Evolutionary conservation across 2,888 invertebrate species (phyloP).

Genomic region (Pardosa pseudoannulata): DNA sequence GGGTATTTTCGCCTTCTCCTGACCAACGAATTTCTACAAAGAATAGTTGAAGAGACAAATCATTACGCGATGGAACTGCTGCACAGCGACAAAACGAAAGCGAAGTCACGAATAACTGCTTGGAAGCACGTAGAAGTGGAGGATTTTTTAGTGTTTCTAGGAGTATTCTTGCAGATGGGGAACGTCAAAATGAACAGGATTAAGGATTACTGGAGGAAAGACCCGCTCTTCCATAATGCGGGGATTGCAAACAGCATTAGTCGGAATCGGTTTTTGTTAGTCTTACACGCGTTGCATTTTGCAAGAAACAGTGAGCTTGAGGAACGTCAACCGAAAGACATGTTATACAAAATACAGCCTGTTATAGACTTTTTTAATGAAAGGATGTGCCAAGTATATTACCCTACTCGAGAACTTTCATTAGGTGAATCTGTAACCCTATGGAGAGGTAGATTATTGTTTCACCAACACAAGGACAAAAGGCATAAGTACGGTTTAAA

Average conservation of each 20-base stretch:
- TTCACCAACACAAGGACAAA: conserved; percentile 76
- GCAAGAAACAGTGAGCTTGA: conserved; percentile 36
- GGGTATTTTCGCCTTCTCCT: conserved; percentile 33
- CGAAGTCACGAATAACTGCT: conserved; percentile 38
- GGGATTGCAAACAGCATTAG: conserved; percentile 44
- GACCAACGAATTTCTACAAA: conserved; percentile 26
- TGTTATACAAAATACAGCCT: conserved; percentile 26
- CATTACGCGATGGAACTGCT: conserved; percentile 30
- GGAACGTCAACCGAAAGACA: conserved; percentile 31
- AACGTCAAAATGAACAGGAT: conserved; percentile 45
- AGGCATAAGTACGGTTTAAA: conserved; percentile 76
- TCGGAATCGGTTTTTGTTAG: conserved; percentile 46
- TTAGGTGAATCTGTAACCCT: conserved; percentile 77
- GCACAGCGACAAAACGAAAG: conserved; percentile 38
- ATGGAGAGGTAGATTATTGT: conserved; percentile 76
- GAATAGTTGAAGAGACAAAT: conserved; percentile 46
- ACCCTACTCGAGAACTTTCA: conserved; percentile 47
- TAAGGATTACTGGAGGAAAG: conserved; percentile 39
- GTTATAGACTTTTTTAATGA: conserved; percentile 38
- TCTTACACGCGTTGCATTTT: conserved; percentile 32
- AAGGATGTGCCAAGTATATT: conserved; percentile 33
- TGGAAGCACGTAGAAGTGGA: conserved; percentile 36
- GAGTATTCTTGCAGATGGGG: conserved; percentile 30
- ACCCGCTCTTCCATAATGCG: conserved; percentile 43
- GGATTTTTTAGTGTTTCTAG: conserved; percentile 33